Evolutionary conservation across 2,888 invertebrate species (phyloP), one percentile per base, ranked within the genome.

Genomic region (Sinodicranocentrus sp.): DNA sequence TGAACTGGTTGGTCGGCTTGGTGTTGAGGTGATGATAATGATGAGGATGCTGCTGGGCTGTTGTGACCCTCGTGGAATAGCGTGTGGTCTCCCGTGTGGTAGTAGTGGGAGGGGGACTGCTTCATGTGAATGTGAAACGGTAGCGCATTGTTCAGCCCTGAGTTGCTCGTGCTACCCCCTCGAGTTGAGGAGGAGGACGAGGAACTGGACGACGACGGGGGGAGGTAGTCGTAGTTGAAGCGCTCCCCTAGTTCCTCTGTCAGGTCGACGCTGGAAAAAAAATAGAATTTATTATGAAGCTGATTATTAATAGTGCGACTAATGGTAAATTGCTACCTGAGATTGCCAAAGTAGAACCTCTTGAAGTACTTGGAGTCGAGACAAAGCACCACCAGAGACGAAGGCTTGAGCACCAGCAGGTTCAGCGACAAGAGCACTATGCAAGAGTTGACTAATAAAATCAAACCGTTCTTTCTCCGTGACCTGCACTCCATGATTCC

Each of bases 171-270:
- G 52, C 52, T 52, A 3, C 19, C 3, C 23, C 33, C 33, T 10
- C 33, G 33, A 10, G 10, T 33, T 33, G 33, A 33, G 33, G 33
- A 33, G 5, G 33, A 33, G 19, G 73, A 21, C 17, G 19, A 25
- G 44, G 73, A 28, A n/a, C 5, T 33, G 1, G 72, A 8, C 3
- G 52, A 52, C 15, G 17, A 8, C 3, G 52, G 26, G 5, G 17
- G 77, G n/a, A 68, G 67, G 48, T 77, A 77, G 77, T 77, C 77
- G 68, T 77, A 77, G 68, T 77, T 77, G 77, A 77, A 77, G 8
- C 77, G 77, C 21, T 77, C 77, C 10, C 77, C 77, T 39, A 77
- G 77, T 17, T 77, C 57, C 6, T 77, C 77, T 6, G 77, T 77
- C 25, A 77, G 26, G 19, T 77, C 77, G 5, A 77, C 77, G n/a